Conservation (phyloP, 2,888 invertebrate genomes). For the Oscheius sp. region DNA sequence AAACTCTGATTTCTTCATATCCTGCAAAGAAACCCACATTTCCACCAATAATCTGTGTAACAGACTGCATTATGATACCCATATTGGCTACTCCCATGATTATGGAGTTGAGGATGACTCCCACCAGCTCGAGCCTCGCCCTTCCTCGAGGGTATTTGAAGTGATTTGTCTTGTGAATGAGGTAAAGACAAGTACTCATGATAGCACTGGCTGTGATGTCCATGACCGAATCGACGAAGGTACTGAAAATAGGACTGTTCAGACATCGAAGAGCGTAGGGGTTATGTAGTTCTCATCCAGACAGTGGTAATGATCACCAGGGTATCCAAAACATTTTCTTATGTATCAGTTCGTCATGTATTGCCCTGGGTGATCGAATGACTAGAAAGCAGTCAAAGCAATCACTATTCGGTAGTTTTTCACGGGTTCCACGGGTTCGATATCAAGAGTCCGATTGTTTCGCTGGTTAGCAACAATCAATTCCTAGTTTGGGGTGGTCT, state of each 20-base stretch:
- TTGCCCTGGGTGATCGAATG: not conserved
- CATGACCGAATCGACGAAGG: conserved; percentile 76
- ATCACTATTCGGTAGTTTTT: no score
- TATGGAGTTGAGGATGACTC: conserved; percentile 75
- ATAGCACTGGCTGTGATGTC: conserved; percentile 75
- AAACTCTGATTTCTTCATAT: conserved; percentile 24
- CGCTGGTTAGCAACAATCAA: no score
- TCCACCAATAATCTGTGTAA: conserved; percentile 46
- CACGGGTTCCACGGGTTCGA: no score
- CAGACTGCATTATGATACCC: conserved; percentile 55
- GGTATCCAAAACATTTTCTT: not conserved
- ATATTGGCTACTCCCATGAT: conserved; percentile 75
- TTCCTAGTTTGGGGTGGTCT: no score
- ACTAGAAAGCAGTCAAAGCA: no score
- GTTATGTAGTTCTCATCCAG: no score
- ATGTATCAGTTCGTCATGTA: not conserved
- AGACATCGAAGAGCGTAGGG: no score
- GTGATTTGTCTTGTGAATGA: conserved; percentile 66
- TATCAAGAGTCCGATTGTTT: no score
- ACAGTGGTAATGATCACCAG: no score
- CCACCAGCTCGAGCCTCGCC: conserved; percentile 74
- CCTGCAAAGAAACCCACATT: conserved; percentile 35
- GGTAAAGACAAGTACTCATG: conserved; percentile 64
- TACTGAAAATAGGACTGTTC: conserved; percentile 65
- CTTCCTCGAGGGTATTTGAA: conserved; percentile 70